Percentiles rank a stretch among this genome's conserved stretches.
Evolutionary conservation across 2,113 vertebrate species (phyloP).

Genomic region (Myotis lucifugus): DNA sequence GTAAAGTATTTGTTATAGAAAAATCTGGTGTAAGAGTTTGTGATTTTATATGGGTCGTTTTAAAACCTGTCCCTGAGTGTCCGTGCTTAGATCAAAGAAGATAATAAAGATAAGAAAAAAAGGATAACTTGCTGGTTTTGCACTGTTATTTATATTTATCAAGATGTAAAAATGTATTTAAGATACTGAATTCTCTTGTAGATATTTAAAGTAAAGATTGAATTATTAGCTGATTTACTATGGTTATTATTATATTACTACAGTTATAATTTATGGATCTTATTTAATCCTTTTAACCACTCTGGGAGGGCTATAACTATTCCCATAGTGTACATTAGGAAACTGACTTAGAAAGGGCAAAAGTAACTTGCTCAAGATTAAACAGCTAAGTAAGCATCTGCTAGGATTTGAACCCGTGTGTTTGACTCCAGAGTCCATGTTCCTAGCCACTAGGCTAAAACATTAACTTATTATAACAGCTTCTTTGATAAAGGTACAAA

Average conservation of each 20-base stretch:
- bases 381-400: background rate
- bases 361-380: background rate
- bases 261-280: background rate
- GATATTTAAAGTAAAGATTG: background rate
- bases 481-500: conserved; percentile 1
- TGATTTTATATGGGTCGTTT: background rate
- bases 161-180: background rate
- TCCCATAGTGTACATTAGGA: background rate
- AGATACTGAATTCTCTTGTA: background rate
- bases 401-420: background rate
- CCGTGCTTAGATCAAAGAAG: background rate
- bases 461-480: background rate
- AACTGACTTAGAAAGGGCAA: background rate
- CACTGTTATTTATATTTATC: background rate
- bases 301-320: background rate
- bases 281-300: background rate
- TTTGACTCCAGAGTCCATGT: background rate
- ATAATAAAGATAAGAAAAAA: background rate
- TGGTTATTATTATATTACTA: background rate
- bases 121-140: background rate
- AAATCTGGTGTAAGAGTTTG: background rate
- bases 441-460: background rate
- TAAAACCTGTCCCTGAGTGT: background rate
- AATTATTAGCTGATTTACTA: background rate
- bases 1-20: background rate